Evolutionary conservation across 2,888 invertebrate genomes (phyloP), one percentile per base, ranked within the genome.

Genomic region (Pristionchus exspectatus): DNA sequence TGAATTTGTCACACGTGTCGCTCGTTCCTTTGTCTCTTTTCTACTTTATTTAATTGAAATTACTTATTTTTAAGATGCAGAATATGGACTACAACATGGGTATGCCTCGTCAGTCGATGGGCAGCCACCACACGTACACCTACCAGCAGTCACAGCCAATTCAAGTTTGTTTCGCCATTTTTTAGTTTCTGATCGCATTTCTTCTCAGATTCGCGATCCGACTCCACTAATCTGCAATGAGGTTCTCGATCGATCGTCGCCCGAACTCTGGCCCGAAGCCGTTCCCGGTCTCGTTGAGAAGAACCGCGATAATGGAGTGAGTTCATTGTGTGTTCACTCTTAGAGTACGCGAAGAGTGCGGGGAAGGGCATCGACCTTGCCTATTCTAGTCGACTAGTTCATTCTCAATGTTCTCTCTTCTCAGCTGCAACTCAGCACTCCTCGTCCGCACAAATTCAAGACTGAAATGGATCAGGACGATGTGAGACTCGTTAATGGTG

Each of bases 391-490:
- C 21, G 33, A 85, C 10, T 24, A 33, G 18, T 85, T 21, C 84
- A 85, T 85, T 85, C 59, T 5, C 56, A 24, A 85, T 69, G 54
- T 30, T 86, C 10, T n/a, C 24, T 50, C 50, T 69, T 27, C 38
- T 56, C 69, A 89, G 83, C 63, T 89, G 38, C 63, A 83, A n/a
- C 83, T 89, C 83, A n/a, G 21, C 18, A 27, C 89, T 63, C 63
- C 59, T 44, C 59, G 83, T 3, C 69, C 86, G 21, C 89, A 90
- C 44, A 91, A 91, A 27, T 93, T 94, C 89, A 87, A 91, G 50
- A 93, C 94, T 14, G 94, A 94, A 89, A 84, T 94, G 88, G 94
- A 94, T 69, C 91, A 93, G n/a, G 93, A 94, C 30, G 94, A 94
- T 84, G 92, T 94, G 56, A 90, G 92, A 88, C 91, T 94, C 10